Evolutionary conservation across 2,113 vertebrate genomes (phyloP).

Genomic region (Meleagris gallopavo): DNA sequence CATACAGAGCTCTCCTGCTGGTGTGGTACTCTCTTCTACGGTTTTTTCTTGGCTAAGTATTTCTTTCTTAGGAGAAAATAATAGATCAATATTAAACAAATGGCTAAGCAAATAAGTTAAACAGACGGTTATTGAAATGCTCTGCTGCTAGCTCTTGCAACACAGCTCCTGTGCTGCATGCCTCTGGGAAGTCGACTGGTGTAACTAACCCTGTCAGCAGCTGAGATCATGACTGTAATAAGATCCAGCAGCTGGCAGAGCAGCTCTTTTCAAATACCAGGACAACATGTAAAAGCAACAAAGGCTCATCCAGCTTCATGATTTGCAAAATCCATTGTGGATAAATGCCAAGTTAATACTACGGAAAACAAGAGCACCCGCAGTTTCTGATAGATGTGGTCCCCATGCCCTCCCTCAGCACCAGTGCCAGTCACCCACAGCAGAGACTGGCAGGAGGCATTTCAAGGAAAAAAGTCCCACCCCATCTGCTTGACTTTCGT

Average conservation of each 20-base stretch:
- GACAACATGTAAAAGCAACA: background rate
- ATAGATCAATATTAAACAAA: background rate
- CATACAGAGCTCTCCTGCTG: background rate
- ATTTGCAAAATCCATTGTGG: background rate
- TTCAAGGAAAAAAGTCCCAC: background rate
- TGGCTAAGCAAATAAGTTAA: background rate
- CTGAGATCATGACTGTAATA: background rate
- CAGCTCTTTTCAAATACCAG: background rate
- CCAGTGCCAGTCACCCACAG: background rate
- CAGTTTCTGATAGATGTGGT: background rate
- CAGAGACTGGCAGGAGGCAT: background rate
- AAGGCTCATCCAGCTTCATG: background rate
- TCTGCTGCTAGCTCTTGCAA: background rate
- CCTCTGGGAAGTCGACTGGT: background rate
- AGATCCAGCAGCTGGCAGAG: background rate
- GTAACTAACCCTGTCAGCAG: background rate
- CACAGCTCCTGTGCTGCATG: background rate
- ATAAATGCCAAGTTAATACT: background rate
- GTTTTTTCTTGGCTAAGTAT: background rate
- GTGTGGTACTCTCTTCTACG: background rate
- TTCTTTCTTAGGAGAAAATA: background rate
- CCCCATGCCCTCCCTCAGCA: accelerated
- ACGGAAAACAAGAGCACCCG: background rate
- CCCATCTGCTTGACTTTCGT: background rate
- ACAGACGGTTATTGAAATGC: background rate